These are phyloP conservation scores for Amorpha juglandis DNA, from an alignment of 2,888 invertebrate species.

Conservation along the genomic window DNA sequence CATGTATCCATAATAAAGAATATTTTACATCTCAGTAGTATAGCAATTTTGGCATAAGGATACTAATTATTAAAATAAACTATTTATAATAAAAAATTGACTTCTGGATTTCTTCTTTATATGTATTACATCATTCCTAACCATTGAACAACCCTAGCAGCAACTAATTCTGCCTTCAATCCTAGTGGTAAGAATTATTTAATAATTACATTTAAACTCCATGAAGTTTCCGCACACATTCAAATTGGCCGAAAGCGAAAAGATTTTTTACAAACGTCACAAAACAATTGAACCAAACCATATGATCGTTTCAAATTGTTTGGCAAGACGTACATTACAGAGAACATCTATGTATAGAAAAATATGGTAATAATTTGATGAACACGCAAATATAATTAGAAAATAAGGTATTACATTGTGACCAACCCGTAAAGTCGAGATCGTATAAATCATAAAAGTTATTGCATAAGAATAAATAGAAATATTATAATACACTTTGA, in stretches of 20 bases:
- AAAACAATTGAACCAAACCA: constrained; percentile 80
- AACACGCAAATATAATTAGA: constrained; percentile 56
- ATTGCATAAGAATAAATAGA: constrained; percentile 68
- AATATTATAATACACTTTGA: constrained; percentile 56
- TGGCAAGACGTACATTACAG: constrained; percentile 76
- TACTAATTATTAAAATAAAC: too few species aligned
- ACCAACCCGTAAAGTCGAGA: constrained; percentile 50
- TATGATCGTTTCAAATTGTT: constrained; percentile 78
- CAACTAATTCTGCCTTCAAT: too few species aligned
- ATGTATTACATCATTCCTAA: too few species aligned
- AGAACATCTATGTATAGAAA: constrained; percentile 63
- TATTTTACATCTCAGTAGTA: too few species aligned
- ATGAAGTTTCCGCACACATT: not conserved
- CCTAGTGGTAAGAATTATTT: not conserved
- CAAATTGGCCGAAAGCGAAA: constrained; percentile 34
- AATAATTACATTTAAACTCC: constrained; percentile 14
- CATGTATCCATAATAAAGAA: too few species aligned
- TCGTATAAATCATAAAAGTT: constrained; percentile 61
- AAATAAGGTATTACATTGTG: constrained; percentile 61
- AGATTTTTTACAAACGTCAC: constrained; percentile 70
- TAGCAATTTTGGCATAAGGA: too few species aligned
- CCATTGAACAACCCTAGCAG: too few species aligned
- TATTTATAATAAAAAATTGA: too few species aligned
- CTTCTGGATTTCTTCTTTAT: too few species aligned
- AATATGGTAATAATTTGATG: constrained; percentile 62